These are phyloP conservation scores for Oasisia sp. DNA, from an alignment of 2,888 invertebrate species.

Conservation along the genomic window DNA sequence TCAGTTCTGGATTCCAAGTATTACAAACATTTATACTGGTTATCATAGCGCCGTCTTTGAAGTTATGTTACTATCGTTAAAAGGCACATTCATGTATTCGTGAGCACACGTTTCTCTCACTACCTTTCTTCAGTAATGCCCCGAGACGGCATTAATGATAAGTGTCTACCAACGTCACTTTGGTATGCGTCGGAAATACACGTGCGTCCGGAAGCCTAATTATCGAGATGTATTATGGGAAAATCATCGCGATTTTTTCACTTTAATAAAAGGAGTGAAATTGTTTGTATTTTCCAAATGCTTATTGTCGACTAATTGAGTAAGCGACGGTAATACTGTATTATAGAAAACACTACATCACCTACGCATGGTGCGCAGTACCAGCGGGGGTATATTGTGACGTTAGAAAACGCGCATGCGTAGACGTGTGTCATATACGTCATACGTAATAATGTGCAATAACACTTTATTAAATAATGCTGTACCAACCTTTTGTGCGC, in stretches of 20 bases:
- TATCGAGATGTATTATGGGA: conserved; percentile 13
- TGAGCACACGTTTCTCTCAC: neutral
- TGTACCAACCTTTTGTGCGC: too few relatives aligned
- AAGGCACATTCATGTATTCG: neutral
- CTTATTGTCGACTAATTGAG: neutral
- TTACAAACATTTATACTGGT: neutral
- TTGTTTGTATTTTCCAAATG: neutral
- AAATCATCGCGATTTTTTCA: neutral
- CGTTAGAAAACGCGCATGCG: conserved; percentile 17
- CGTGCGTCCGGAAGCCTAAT: neutral
- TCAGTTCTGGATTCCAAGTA: neutral
- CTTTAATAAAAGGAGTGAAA: neutral
- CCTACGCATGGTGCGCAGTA: neutral
- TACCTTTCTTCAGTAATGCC: neutral
- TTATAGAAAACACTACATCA: neutral
- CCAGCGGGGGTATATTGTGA: neutral
- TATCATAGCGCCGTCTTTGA: neutral
- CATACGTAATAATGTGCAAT: neutral
- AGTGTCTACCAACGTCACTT: neutral
- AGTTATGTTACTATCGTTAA: neutral
- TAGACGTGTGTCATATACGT: neutral
- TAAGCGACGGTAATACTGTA: neutral
- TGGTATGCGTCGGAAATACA: neutral
- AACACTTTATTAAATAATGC: neutral
- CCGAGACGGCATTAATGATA: neutral